These are phyloP conservation scores for Pseudorasbora parva DNA, from an alignment of 2,113 vertebrate genomes.

Conservation along the genomic window DNA sequence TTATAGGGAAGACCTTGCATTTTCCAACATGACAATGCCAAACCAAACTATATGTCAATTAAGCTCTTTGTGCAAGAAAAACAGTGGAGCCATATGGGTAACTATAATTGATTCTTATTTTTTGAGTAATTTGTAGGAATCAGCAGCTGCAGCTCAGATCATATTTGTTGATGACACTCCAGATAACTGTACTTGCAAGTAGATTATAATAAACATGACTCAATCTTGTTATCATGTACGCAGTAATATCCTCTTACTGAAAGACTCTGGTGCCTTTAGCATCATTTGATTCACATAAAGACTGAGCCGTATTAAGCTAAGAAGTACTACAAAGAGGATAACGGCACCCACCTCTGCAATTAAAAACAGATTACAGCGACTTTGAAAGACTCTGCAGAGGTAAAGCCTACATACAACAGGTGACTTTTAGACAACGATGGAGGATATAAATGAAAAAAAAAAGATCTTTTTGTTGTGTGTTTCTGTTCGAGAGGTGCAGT, in stretches of 20 bases:
- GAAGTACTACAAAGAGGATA: slow-evolving; percentile 67
- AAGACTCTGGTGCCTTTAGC: slow-evolving; percentile 66
- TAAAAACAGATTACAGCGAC: slow-evolving; percentile 67
- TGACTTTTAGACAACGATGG: slow-evolving; percentile 44
- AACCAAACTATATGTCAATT: too few relatives aligned
- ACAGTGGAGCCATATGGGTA: slow-evolving; percentile 5
- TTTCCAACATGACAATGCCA: too few relatives aligned
- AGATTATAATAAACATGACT: slow-evolving; percentile 72
- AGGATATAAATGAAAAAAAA: not conserved
- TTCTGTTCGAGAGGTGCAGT: not conserved
- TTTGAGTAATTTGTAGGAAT: slow-evolving; percentile 33
- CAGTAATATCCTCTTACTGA: slow-evolving; percentile 68
- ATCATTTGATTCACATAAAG: slow-evolving; percentile 70
- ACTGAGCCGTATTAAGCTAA: slow-evolving; percentile 70
- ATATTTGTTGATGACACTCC: slow-evolving; percentile 47
- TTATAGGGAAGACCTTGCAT: too few relatives aligned
- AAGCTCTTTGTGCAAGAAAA: slow-evolving; percentile 25
- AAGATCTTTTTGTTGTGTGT: not conserved
- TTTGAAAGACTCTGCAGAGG: slow-evolving; percentile 58
- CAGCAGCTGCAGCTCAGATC: slow-evolving; percentile 37
- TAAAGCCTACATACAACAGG: slow-evolving; percentile 63
- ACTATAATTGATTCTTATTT: slow-evolving; percentile 34
- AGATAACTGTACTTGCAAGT: slow-evolving; percentile 54
- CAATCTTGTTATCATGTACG: slow-evolving; percentile 68
- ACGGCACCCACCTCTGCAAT: slow-evolving; percentile 66